These are phyloP conservation scores for Rhyacophila evoluta DNA, from an alignment of 2,888 invertebrate species.

Conservation along the genomic window DNA sequence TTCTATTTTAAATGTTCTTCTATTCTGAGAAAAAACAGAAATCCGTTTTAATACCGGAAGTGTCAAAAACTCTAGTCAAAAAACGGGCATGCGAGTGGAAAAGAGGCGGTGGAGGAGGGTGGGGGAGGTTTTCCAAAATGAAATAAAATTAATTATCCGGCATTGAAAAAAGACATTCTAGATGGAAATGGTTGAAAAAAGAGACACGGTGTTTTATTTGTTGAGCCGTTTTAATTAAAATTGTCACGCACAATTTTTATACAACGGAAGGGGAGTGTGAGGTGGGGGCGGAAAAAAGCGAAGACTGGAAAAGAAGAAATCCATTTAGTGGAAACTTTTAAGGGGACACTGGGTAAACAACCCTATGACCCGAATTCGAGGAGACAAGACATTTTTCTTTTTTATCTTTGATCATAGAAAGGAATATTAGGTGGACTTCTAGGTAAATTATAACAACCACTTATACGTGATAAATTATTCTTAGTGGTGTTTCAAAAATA, in stretches of 20 bases:
- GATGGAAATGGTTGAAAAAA: constrained; percentile 45
- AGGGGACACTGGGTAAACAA: constrained; percentile 22
- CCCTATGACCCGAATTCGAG: constrained; percentile 1
- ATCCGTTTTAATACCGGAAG: background rate
- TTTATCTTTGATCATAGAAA: constrained; percentile 16
- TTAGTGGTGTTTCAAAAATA: too few species aligned
- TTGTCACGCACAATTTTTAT: constrained; percentile 53
- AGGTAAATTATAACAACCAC: too few species aligned
- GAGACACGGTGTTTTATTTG: constrained; percentile 48
- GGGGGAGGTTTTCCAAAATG: constrained; percentile 41
- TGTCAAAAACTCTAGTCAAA: background rate
- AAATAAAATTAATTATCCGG: constrained; percentile 53
- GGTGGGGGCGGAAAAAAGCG: constrained; percentile 11
- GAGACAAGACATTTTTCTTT: background rate
- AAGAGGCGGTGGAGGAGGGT: background rate
- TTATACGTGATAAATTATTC: too few species aligned
- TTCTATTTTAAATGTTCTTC: too few species aligned
- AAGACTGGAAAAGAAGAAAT: constrained; percentile 28
- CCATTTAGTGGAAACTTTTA: constrained; percentile 22
- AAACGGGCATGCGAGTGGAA: background rate
- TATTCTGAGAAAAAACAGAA: too few species aligned
- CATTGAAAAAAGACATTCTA: constrained; percentile 41
- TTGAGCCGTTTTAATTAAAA: constrained; percentile 52
- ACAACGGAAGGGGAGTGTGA: constrained; percentile 10
- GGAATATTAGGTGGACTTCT: too few species aligned